A percentile compares a stretch with the other conserved stretches of the same genome.
phyloP scores from a whole-genome alignment of 1,140 invertebrate genomes.

The Magallana gigas region DNA sequence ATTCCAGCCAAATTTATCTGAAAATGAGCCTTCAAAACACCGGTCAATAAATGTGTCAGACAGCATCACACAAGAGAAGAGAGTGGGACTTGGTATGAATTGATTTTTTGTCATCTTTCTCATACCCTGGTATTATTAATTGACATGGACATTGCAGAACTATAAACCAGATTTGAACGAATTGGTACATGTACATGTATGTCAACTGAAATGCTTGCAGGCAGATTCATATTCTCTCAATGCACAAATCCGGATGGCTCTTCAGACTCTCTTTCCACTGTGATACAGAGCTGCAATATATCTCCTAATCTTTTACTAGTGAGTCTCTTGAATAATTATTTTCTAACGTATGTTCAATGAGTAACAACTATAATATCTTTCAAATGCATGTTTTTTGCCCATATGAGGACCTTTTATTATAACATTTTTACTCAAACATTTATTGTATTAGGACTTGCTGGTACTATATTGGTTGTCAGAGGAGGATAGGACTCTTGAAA shows the following conservation, averaged over 20 bases:
- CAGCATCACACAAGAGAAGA: constrained; percentile 69
- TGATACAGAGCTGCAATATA: constrained; percentile 73
- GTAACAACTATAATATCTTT: too few relatives aligned
- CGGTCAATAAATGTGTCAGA: constrained; percentile 61
- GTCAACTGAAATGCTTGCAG: constrained; percentile 48
- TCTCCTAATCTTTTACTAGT: constrained; percentile 75
- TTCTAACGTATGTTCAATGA: too few relatives aligned
- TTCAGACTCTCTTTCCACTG: constrained; percentile 61
- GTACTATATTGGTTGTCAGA: constrained; percentile 68
- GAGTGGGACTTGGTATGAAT: constrained; percentile 65
- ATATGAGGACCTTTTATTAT: not conserved
- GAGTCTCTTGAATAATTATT: constrained; percentile 48
- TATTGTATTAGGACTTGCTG: constrained; percentile 62
- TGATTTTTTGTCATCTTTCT: not conserved
- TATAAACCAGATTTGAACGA: too few relatives aligned
- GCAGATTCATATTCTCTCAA: constrained; percentile 67
- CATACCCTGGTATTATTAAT: too few relatives aligned
- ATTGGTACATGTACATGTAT: not conserved
- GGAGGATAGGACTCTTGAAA: constrained; percentile 55
- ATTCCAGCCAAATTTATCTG: constrained; percentile 63
- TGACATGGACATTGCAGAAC: not conserved
- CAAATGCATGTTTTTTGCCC: too few relatives aligned
- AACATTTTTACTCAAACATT: not conserved
- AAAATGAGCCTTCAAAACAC: constrained; percentile 56
- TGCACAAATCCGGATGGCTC: constrained; percentile 61